These are phyloP conservation scores for Ochotona curzoniae DNA, from an alignment of 2,113 vertebrate species.

Conservation along the genomic window DNA sequence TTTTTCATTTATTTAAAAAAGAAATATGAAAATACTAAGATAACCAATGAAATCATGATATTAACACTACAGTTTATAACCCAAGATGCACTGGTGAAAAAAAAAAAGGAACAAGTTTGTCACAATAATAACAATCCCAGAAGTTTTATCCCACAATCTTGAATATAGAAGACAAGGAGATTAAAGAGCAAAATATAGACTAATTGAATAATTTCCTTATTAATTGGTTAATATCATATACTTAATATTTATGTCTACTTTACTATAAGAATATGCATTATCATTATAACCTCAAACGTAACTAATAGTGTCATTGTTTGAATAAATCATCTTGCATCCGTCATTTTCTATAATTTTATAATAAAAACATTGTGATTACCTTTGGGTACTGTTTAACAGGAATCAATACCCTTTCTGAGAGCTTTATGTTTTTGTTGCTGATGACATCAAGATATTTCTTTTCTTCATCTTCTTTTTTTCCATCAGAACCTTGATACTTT, in stretches of 20 bases:
- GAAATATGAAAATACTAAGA: conserved; percentile 67
- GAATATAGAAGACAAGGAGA: not conserved
- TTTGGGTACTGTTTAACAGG: conserved; percentile 99
- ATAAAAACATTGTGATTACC: conserved; percentile 87
- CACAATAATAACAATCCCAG: conserved; percentile 54
- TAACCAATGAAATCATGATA: conserved; percentile 63
- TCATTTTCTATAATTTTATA: not conserved
- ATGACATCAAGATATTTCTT: conserved; percentile 99
- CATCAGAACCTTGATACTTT: conserved; percentile 94
- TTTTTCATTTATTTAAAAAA: conserved; percentile 55
- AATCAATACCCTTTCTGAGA: conserved; percentile 97
- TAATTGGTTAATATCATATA: not conserved
- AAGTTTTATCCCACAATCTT: conserved; percentile 73
- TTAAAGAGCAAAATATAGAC: not conserved
- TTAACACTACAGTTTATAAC: conserved; percentile 68
- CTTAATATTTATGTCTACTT: not conserved
- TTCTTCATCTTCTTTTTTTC: conserved; percentile 95
- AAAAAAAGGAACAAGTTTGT: conserved; percentile 58
- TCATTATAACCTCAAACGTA: conserved; percentile 11
- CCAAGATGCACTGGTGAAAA: conserved; percentile 64
- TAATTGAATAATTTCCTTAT: not conserved
- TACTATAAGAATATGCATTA: not conserved
- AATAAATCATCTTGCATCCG: not conserved
- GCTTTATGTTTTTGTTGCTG: conserved; percentile 99
- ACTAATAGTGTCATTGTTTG: not conserved